Evolutionary conservation across 2,113 vertebrate species (phyloP).

Genomic region (Myotis lucifugus): DNA sequence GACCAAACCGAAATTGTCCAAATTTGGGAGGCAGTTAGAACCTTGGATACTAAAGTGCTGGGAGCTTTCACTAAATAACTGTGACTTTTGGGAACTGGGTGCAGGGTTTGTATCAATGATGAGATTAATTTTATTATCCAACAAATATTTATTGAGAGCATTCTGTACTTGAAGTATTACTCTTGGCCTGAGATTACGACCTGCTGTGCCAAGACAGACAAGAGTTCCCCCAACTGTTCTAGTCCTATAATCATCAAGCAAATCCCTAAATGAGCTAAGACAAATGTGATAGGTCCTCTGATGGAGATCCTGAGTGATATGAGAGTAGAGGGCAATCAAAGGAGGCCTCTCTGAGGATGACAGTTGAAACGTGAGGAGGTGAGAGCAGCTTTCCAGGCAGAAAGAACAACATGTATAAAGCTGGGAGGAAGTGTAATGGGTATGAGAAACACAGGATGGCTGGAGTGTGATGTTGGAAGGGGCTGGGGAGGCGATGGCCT

Average conservation of each 20-base stretch:
- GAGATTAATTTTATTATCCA: slow-evolving; percentile 42
- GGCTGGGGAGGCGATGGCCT: neutral
- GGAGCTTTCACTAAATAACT: neutral
- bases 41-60: neutral
- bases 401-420: neutral
- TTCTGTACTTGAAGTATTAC: neutral
- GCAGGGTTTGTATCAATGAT: neutral
- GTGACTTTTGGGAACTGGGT: neutral
- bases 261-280: neutral
- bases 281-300: neutral
- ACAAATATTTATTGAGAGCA: neutral
- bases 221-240: neutral
- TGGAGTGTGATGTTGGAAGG: neutral
- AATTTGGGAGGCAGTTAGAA: neutral
- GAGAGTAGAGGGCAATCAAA: neutral
- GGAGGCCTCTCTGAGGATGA: neutral
- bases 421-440: neutral
- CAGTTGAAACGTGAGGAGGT: neutral
- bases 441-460: neutral
- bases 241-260: neutral
- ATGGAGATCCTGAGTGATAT: neutral
- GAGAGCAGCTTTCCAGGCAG: neutral
- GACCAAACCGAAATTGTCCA: neutral
- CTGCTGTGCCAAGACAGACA: slow-evolving; percentile 45
- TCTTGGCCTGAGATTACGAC: neutral